These are phyloP conservation scores for Trichosurus vulpecula DNA, from an alignment of 2,797 vertebrate species.

Conservation along the genomic window DNA sequence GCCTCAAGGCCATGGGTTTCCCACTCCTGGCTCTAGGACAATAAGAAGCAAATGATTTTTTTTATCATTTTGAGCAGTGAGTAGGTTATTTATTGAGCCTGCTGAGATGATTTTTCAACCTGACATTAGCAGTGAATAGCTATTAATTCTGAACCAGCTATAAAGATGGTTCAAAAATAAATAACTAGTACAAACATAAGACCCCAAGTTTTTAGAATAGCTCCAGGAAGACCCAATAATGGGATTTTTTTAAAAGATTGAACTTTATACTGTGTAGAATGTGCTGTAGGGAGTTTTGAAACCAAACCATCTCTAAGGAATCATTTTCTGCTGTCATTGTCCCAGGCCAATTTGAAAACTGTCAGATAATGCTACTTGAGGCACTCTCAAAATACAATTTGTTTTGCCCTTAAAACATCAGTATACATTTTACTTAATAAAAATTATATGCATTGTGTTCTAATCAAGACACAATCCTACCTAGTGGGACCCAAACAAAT, in stretches of 20 bases:
- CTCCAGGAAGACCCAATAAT: neutral
- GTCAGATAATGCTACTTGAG: neutral
- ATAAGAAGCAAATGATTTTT: neutral
- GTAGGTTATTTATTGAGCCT: neutral
- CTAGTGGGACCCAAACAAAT: neutral
- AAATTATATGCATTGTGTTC: neutral
- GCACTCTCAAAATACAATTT: neutral
- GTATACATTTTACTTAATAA: neutral
- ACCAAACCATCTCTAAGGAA: neutral
- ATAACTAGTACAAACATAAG: too few relatives aligned
- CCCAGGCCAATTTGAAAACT: neutral
- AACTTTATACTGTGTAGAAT: neutral
- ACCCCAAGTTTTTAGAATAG: too few relatives aligned
- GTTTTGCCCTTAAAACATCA: neutral
- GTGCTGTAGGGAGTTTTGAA: neutral
- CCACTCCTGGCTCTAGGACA: neutral
- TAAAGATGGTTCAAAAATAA: neutral
- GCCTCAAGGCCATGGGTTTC: too few relatives aligned
- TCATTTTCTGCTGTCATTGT: neutral
- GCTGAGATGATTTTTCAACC: neutral
- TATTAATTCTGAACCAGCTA: neutral
- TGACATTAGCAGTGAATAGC: neutral
- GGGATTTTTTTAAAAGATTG: neutral
- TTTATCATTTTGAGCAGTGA: neutral
- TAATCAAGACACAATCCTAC: neutral